Base-by-base conservation (phyloP, 1,140 invertebrate species). In the Leptinotarsa undecemlineata region DNA sequence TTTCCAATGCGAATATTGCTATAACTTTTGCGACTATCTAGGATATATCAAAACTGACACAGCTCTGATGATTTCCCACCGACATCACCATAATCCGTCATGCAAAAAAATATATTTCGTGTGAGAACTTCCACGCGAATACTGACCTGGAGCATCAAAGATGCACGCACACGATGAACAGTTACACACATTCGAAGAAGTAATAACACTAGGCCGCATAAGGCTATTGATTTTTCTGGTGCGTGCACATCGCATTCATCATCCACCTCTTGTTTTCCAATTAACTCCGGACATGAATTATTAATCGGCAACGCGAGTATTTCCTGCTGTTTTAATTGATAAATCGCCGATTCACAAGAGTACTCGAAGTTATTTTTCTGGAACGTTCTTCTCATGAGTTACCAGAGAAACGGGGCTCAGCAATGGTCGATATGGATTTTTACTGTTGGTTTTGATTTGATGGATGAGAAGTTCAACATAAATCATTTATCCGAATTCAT, bases 171-270 rank as follows among this genome's bases (percentile, higher is more conserved):
- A 42, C 23, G 42, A 68, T 68, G 5, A 42, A 68, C 66, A 68
- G 66, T 68, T 68, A 68, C 14, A 23, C n/a, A 23, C 63, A 66
- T n/a, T 47, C 23, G 33, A 42, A 48, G 42, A 68, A 68, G 11
- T 42, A 68, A 15, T 68, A 68, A 15, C 66, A 68, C 23, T 72
- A 21, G 51, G n/a, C 23, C 48, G 26, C 19, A 26, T 48, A 73
- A 68, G 68, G 73, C 73, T 67, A 75, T 75, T 72, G 68, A 75
- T 78, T 74, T 74, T 70, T 62, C 70, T 63, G 33, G 63, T 68
- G 26, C 47, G 21, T 48, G 17, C 26, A 62, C 60, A 20, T 33
- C 20, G 20, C 72, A 68, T 73, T 26, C 48, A 67, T 73, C 73
- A 74, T 61, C 63, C 48, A 57, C 68, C 47, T 68, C 68, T 70